phyloP scores from a whole-genome alignment of 2,888 invertebrate genomes.

The Scaptomyza tumidula region DNA sequence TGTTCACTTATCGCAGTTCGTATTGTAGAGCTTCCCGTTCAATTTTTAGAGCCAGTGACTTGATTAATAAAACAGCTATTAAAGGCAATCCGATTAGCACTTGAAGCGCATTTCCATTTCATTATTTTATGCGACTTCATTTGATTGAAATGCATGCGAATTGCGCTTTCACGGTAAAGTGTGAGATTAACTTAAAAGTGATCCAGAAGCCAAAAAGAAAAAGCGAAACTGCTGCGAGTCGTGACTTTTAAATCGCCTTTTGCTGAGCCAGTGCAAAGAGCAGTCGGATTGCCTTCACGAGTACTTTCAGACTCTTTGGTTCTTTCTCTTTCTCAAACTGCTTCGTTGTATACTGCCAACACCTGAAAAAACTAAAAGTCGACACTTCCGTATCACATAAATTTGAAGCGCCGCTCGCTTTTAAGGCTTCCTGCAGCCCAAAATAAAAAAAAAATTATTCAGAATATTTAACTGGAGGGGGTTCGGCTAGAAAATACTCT shows the following conservation, averaged over 20 bases:
- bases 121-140: constrained; percentile 72
- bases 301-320: constrained; percentile 3
- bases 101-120: constrained; percentile 34
- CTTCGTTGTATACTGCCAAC: constrained; percentile 33
- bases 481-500: constrained; percentile 3
- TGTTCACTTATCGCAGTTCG: not conserved
- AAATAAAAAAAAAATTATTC: constrained; percentile 23
- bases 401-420: constrained; percentile 62
- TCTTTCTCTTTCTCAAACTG: not conserved
- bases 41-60: constrained; percentile 1
- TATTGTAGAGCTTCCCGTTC: not conserved
- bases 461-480: constrained; percentile 2
- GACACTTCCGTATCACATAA: constrained; percentile 69
- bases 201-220: constrained; percentile 32
- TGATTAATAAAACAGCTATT: constrained; percentile 35
- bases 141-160: constrained; percentile 67
- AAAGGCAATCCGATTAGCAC: constrained; percentile 46
- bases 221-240: constrained; percentile 23
- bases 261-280: constrained; percentile 30
- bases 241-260: constrained; percentile 52
- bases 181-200: constrained; percentile 34
- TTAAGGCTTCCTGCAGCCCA: constrained; percentile 51
- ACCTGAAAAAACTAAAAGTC: constrained; percentile 71
- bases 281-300: constrained; percentile 40
- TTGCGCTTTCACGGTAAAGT: constrained; percentile 1